phyloP scores from a whole-genome alignment of 2,888 invertebrate species.

The Saturnia pavonia region DNA sequence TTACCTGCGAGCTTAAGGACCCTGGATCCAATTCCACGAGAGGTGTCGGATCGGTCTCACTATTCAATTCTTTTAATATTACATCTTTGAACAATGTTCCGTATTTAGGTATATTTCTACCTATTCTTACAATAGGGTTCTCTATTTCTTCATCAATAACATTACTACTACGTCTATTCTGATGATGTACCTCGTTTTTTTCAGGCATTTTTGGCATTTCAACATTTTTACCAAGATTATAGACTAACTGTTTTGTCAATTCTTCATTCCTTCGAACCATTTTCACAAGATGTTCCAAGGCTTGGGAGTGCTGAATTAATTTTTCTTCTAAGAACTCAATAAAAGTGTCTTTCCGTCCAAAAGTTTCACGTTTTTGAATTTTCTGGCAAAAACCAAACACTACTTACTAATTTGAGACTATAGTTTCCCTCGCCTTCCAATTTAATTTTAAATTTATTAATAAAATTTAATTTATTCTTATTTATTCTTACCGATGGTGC shows the following conservation, averaged over 20 bases:
- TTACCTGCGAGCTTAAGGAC: slow-evolving; percentile 31
- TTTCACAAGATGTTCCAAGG: slow-evolving; percentile 52
- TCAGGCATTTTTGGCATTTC: slow-evolving; percentile 51
- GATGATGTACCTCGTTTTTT: slow-evolving; percentile 45
- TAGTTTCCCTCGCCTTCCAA: background rate
- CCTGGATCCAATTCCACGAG: slow-evolving; percentile 41
- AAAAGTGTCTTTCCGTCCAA: slow-evolving; percentile 32
- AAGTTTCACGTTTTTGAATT: slow-evolving; percentile 42
- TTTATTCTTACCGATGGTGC: slow-evolving; percentile 40
- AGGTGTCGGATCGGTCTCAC: slow-evolving; percentile 45
- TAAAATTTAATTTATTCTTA: slow-evolving; percentile 9
- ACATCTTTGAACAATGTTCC: slow-evolving; percentile 52
- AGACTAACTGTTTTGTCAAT: slow-evolving; percentile 46
- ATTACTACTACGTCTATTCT: slow-evolving; percentile 37
- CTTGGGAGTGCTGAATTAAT: slow-evolving; percentile 56
- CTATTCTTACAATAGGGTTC: slow-evolving; percentile 46
- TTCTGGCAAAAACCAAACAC: slow-evolving; percentile 48
- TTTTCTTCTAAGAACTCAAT: slow-evolving; percentile 54
- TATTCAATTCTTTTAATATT: slow-evolving; percentile 41
- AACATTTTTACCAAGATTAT: slow-evolving; percentile 41
- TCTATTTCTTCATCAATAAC: slow-evolving; percentile 31
- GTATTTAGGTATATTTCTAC: slow-evolving; percentile 53
- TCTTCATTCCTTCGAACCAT: slow-evolving; percentile 44
- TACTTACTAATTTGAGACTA: slow-evolving; percentile 25
- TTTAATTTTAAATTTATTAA: slow-evolving; percentile 16